These are phyloP conservation scores for Ceratina calcarata DNA, from an alignment of 1,140 invertebrate genomes.

Conservation along the genomic window DNA sequence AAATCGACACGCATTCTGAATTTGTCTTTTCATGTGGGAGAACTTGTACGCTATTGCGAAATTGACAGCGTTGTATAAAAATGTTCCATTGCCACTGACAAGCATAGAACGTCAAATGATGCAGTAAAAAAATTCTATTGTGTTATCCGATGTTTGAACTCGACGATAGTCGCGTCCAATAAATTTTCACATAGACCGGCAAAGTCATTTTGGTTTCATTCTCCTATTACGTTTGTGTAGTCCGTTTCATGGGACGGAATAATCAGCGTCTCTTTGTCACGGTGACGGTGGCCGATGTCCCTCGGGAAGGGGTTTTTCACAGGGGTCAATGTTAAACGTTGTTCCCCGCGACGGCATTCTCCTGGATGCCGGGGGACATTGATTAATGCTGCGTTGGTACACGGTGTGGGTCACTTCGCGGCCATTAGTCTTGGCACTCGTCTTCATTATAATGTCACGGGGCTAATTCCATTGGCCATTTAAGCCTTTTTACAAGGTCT, in stretches of 20 bases:
- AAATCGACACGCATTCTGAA: too few species aligned
- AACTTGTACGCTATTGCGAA: constrained; percentile 12
- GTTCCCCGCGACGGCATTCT: constrained; percentile 48
- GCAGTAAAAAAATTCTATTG: too few species aligned
- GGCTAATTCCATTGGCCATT: constrained; percentile 60
- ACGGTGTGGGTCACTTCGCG: constrained; percentile 52
- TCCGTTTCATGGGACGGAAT: too few species aligned
- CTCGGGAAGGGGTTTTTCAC: constrained; percentile 37
- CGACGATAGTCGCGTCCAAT: too few species aligned
- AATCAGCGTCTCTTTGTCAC: constrained; percentile 25
- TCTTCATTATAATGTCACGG: constrained; percentile 66
- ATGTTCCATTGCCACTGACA: background rate
- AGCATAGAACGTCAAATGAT: too few species aligned
- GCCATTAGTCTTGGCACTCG: constrained; percentile 67
- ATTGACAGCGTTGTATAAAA: constrained; percentile 18
- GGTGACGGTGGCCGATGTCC: constrained; percentile 50
- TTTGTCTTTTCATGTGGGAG: background rate
- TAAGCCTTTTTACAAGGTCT: constrained; percentile 46
- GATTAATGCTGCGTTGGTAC: constrained; percentile 63
- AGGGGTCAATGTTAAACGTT: constrained; percentile 47
- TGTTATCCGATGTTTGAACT: too few species aligned
- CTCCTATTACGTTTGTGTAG: too few species aligned
- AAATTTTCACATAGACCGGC: too few species aligned
- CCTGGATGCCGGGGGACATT: constrained; percentile 54
- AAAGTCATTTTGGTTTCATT: too few species aligned